Base-by-base conservation (phyloP, 1,140 invertebrate genomes). In the Steinernema feltiae region DNA sequence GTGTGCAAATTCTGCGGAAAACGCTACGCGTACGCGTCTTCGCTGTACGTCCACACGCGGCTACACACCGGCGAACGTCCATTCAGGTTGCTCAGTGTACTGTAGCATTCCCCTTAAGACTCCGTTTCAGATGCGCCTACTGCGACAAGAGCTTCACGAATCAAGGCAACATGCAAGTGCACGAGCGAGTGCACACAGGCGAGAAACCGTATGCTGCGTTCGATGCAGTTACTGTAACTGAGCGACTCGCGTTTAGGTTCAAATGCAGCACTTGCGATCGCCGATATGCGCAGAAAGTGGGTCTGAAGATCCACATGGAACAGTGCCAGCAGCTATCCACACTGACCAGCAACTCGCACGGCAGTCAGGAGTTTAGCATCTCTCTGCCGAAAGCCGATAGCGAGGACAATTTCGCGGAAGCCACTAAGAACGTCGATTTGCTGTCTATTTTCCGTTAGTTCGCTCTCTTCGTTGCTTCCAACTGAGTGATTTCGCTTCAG, bases 141-240 rank as follows among this genome's bases (percentile, higher is more conserved):
- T 90, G 89, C 80, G 84, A 85, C 53, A 89, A 89, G 80, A 86
- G 86, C 48, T 90, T 90, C 80, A 89, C 89, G 73, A 83, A 89
- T 30, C 89, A 89, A 82, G 89, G 89, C 73, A 86, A 82, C 73
- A 86, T 79, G 81, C 82, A 77, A 76, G 91, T 85, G 27, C 94
- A 96, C 85, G 89, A 93, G 80, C 90, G 93, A 71, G 93, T 92
- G 30, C 94, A 96, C 86, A 92, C 92, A 24, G 92, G 92, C 63
- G 93, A 94, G 83, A 89, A 91, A 78, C 92, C 92, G 0, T 90
- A 30, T 93, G 92, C 83, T 89, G 90, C 0, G 89, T 15, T 24
- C 21, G 18, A 24, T 53, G 29, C 91, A 18, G 41, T 30, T 21
- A n/a, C 35, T 41, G 35, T 41, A 7, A 7, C 35, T 76, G 32